Conservation (phyloP, 30 jellyfish, hydroid and myxozoan genomes). For the Chrysaora quinquecirrha region DNA sequence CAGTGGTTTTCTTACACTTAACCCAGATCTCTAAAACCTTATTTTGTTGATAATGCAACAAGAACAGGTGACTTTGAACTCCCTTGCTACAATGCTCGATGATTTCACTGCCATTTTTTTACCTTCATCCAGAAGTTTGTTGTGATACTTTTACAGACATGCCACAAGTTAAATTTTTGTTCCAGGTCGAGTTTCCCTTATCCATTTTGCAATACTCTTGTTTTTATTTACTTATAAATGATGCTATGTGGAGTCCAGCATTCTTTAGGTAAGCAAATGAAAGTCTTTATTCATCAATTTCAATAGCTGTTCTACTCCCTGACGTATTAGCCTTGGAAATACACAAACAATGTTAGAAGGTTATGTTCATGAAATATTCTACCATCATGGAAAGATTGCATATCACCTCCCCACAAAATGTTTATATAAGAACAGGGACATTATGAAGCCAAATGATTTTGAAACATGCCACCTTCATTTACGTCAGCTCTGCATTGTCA, state of each 20-base stretch:
- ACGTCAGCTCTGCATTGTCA: neutral
- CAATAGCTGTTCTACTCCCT: neutral
- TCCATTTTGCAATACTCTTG: slow-evolving; percentile 43
- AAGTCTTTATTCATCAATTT: neutral
- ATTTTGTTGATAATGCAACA: slow-evolving; percentile 34
- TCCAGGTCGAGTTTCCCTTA: slow-evolving; percentile 15
- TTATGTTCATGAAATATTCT: neutral
- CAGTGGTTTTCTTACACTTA: too few species aligned
- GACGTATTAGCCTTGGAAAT: neutral
- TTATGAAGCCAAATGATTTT: neutral
- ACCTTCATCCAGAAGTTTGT: slow-evolving; percentile 19
- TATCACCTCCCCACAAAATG: neutral
- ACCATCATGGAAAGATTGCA: neutral
- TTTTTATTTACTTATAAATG: slow-evolving; percentile 37
- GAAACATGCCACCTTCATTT: neutral
- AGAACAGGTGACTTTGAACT: slow-evolving; percentile 10
- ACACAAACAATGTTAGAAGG: neutral
- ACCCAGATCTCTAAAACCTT: slow-evolving; percentile 32
- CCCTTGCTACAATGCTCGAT: slow-evolving; percentile 13
- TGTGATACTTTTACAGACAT: slow-evolving; percentile 1
- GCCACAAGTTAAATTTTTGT: slow-evolving; percentile 44
- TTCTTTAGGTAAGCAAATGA: neutral
- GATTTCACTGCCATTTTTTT: slow-evolving; percentile 23
- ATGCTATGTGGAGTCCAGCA: slow-evolving; percentile 18
- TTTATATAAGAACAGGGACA: neutral